Evolutionary conservation across 1,140 invertebrate genomes (phyloP).

Genomic region (Coboldia fuscipes): DNA sequence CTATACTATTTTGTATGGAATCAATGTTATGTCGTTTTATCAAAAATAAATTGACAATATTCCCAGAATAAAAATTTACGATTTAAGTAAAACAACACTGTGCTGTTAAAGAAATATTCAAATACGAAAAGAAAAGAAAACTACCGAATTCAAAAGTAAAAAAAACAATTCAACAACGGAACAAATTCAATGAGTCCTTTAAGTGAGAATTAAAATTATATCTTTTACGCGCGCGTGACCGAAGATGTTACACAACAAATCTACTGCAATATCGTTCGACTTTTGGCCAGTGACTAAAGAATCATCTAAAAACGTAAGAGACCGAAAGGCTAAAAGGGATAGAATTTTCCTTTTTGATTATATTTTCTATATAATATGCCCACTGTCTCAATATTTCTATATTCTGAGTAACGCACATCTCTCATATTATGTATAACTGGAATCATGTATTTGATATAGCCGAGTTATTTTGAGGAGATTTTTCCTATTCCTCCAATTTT

Average conservation of each 20-base stretch:
- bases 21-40: too few species aligned
- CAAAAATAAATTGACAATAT: neutral
- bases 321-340: too few species aligned
- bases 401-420: neutral
- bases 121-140: neutral
- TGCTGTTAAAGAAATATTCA: neutral
- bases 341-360: too few species aligned
- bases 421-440: too few species aligned
- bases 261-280: constrained; percentile 3
- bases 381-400: too few species aligned
- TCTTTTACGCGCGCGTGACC: constrained; percentile 5
- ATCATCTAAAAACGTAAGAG: constrained; percentile 3
- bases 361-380: too few species aligned
- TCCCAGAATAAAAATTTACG: neutral
- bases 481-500: too few species aligned
- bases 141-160: neutral
- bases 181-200: neutral
- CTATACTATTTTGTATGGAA: neutral
- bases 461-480: too few species aligned
- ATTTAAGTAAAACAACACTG: neutral
- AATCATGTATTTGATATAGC: too few species aligned
- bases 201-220: neutral
- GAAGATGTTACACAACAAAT: constrained; percentile 4
- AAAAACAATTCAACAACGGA: neutral
- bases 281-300: constrained; percentile 5